Percentiles rank a stretch among this genome's conserved stretches.
Evolutionary conservation across 2,113 vertebrate genomes (phyloP).

Genomic region (Terrapene triunguis): DNA sequence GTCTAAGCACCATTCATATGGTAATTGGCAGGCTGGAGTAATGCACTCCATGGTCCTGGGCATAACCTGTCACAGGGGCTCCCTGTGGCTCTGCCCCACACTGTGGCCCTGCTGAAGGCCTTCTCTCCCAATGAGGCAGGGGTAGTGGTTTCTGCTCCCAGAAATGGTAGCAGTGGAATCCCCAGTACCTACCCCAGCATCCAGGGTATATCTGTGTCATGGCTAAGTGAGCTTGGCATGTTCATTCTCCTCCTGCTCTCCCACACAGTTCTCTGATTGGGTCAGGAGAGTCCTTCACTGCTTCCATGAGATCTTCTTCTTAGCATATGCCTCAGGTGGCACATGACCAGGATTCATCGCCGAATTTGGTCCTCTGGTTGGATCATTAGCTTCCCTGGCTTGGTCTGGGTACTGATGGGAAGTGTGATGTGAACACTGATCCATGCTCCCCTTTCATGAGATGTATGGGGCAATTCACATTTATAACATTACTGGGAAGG

Average conservation of each 20-base stretch:
- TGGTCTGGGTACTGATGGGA: too few relatives aligned
- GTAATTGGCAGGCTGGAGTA: background rate
- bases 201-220: background rate
- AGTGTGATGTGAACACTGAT: background rate
- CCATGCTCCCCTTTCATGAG: background rate
- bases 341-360: too few relatives aligned
- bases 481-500: background rate
- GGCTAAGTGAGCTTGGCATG: background rate
- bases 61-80: background rate
- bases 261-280: background rate
- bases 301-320: background rate
- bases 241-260: background rate
- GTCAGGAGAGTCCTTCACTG: background rate
- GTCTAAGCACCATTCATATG: background rate
- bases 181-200: background rate
- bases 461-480: background rate
- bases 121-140: background rate
- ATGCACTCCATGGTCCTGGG: background rate
- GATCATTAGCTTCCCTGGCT: too few relatives aligned
- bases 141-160: background rate
- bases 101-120: background rate
- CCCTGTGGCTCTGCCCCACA: background rate
- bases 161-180: background rate
- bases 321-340: too few relatives aligned
- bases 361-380: too few relatives aligned